Evolutionary conservation across 2,113 vertebrate species (phyloP), one percentile per base, ranked within the genome.

Genomic region (Pseudorasbora parva): DNA sequence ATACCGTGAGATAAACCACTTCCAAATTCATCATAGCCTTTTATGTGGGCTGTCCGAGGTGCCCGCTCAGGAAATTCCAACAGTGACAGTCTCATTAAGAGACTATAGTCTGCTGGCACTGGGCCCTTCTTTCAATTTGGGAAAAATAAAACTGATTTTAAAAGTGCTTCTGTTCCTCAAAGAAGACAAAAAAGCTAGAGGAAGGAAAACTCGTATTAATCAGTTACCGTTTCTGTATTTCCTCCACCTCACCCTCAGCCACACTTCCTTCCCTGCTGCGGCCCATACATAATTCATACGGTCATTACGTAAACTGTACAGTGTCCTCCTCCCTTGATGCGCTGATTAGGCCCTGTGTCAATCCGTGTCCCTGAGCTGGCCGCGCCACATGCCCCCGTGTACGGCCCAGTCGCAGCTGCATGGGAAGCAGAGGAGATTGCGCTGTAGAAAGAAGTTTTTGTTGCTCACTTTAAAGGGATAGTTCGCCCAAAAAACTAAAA

Each of bases 201-300:
- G 59, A 64, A 47, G 41, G 54, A 71, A 64, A 86, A 68, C 72
- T 73, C 85, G 79, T 84, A 85, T 85, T 85, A 88, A 86, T 89
- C 75, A 78, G 77, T 80, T 84, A 82, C 49, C 69, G 60, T 84
- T 73, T 85, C 86, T 82, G 68, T 79, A 66, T 37, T 59, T 45
- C n/a, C 86, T 82, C 81, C 41, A 25, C 27, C 41, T 17, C 71
- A 14, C 47, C 27, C 72, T 14, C 57, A 62, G 11, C 86, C 87
- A 14, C 57, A 79, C 41, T 66, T 86, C 88, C 77, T 85, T 88
- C 88, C 88, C 86, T 90, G 86, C 78, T 81, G 83, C 89, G 89
- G 87, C 47, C 51, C 84, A 91, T 93, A 82, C 89, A 92, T 92
- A 91, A 93, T 93, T 90, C 89, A 91, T 91, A 71, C 82, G 66